A percentile compares a stretch with the other conserved stretches of the same genome.
phyloP scores from a whole-genome alignment of 1,140 invertebrate genomes.

The Panagrolaimus sp. region DNA sequence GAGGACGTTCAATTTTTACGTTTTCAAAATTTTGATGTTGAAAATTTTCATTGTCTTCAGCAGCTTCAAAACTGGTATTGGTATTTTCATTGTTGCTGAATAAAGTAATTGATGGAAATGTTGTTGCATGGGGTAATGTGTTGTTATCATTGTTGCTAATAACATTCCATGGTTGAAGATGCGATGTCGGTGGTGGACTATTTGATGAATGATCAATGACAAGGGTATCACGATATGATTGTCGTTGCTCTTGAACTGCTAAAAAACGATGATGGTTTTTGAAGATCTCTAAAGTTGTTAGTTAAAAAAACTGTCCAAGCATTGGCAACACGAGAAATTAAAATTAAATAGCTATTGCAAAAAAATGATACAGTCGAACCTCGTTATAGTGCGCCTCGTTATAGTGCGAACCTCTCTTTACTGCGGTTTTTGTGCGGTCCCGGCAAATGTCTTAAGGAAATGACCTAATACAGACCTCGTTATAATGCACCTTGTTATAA shows the following conservation, averaged over 20 bases:
- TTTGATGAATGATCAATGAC: neutral
- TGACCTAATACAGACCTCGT: too few relatives aligned
- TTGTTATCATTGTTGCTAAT: neutral
- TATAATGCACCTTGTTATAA: too few relatives aligned
- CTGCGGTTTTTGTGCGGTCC: too few relatives aligned
- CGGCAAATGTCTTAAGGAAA: too few relatives aligned
- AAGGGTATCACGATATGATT: neutral
- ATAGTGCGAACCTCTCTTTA: too few relatives aligned
- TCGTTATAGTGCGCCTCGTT: too few relatives aligned
- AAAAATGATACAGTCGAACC: too few relatives aligned
- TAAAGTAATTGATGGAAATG: neutral
- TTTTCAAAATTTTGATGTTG: too few relatives aligned
- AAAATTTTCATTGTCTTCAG: neutral
- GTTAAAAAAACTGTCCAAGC: neutral
- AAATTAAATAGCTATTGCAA: too few relatives aligned
- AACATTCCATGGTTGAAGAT: neutral
- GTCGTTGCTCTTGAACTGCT: slow-evolving; percentile 7
- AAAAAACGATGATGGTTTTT: neutral
- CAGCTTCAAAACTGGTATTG: neutral
- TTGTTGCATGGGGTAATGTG: too few relatives aligned
- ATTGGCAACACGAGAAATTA: neutral
- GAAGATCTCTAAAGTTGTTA: too few relatives aligned
- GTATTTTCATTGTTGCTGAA: neutral
- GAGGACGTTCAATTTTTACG: too few relatives aligned
- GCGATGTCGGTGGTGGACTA: neutral